These are phyloP conservation scores for Campopleginae sp. DNA, from an alignment of 2,888 invertebrate genomes.

Conservation along the genomic window DNA sequence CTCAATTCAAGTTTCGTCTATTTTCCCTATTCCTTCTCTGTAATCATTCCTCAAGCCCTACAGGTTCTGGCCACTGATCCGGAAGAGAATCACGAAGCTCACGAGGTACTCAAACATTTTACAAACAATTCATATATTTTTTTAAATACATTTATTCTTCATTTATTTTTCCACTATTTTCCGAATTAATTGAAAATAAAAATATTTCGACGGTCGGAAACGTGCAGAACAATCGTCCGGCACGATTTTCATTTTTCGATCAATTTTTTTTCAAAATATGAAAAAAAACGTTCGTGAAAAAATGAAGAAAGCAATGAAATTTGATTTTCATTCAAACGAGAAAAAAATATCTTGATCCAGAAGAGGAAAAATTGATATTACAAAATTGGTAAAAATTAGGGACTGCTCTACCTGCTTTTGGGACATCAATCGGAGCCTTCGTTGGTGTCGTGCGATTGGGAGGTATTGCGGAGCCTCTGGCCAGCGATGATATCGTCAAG, in stretches of 20 bases:
- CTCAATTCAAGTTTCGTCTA: slow-evolving; percentile 87
- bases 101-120: slow-evolving; percentile 85
- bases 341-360: background rate
- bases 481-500: slow-evolving; percentile 91
- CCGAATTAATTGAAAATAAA: background rate
- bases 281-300: background rate
- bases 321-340: no score
- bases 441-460: slow-evolving; percentile 91
- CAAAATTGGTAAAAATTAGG: slow-evolving; percentile 83
- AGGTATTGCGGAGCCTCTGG: slow-evolving; percentile 90
- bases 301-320: background rate
- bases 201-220: no score
- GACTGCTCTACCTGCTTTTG: slow-evolving; percentile 91
- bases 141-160: background rate
- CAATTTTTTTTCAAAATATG: background rate
- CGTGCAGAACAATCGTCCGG: background rate
- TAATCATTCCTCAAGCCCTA: slow-evolving; percentile 87
- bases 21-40: slow-evolving; percentile 89
- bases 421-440: slow-evolving; percentile 89
- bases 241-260: background rate
- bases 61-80: slow-evolving; percentile 87
- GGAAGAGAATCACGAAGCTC: slow-evolving; percentile 88
- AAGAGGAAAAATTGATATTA: background rate
- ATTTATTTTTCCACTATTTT: background rate
- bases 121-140: background rate